These are phyloP conservation scores for Vireo griseus DNA, from an alignment of 2,797 vertebrate genomes.

Conservation along the genomic window DNA sequence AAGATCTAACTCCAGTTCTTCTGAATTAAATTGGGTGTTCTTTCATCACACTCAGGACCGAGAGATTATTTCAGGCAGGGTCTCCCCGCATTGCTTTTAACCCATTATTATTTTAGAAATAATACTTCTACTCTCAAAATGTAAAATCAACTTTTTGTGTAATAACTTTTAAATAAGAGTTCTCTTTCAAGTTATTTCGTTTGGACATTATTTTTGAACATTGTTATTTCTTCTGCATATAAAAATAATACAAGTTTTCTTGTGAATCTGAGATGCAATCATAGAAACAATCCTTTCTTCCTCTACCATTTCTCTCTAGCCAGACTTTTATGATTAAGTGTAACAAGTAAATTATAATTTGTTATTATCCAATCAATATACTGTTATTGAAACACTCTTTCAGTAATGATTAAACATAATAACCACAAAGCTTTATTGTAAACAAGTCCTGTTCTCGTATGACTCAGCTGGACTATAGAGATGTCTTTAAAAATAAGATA, in stretches of 20 bases:
- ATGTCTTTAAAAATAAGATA: background rate
- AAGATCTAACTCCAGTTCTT: background rate
- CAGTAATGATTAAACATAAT: background rate
- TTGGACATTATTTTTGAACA: background rate
- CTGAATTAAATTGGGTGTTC: background rate
- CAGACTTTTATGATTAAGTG: background rate
- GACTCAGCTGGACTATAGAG: background rate
- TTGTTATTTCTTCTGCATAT: background rate
- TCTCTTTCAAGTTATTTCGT: background rate
- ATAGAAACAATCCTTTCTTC: background rate
- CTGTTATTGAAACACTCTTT: background rate
- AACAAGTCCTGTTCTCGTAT: background rate
- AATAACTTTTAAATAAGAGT: background rate
- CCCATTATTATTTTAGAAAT: background rate
- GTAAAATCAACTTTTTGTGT: background rate
- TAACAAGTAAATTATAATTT: background rate
- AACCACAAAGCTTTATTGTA: background rate
- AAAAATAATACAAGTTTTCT: background rate
- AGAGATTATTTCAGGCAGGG: background rate
- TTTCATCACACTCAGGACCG: background rate
- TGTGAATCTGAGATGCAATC: background rate
- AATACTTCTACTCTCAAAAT: background rate
- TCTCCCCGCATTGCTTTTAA: background rate
- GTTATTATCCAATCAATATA: background rate
- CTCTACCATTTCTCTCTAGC: background rate